Percentiles rank a stretch among this genome's conserved stretches.
Conservation (phyloP, 2,797 vertebrate genomes). For the Phataginus tricuspis region DNA sequence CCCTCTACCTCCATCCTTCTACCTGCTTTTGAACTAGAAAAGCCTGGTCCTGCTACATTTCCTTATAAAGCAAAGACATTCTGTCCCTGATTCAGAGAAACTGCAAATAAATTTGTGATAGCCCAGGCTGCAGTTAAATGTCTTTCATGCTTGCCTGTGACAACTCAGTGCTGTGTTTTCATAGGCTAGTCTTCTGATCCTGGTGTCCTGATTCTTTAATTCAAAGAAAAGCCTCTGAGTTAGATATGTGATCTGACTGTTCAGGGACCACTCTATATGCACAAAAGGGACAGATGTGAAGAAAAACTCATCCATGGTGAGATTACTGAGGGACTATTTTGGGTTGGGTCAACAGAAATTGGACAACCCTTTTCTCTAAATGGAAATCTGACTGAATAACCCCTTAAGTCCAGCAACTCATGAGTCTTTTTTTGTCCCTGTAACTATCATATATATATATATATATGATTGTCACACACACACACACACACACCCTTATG, state of each 20-base stretch:
- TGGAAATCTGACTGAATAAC: background rate
- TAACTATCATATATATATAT: background rate
- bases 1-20: background rate
- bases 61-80: constrained; percentile 64
- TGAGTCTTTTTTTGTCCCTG: background rate
- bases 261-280: background rate
- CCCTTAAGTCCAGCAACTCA: background rate
- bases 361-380: background rate
- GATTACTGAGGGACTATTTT: background rate
- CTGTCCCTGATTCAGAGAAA: constrained; percentile 67
- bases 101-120: constrained; percentile 52
- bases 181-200: constrained; percentile 42
- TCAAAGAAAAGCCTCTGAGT: constrained; percentile 57
- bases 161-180: constrained; percentile 29
- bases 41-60: background rate
- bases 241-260: background rate
- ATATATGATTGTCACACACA: background rate
- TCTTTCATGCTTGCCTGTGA: constrained; percentile 53
- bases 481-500: background rate
- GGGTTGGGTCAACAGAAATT: background rate
- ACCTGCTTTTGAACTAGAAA: constrained; percentile 39
- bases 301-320: background rate
- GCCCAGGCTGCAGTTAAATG: constrained; percentile 62
- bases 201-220: constrained; percentile 55
- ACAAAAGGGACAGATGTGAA: background rate